Percentiles rank a stretch among this genome's conserved stretches.
These are phyloP conservation scores for Microtus oregoni DNA, from an alignment of 2,113 vertebrate species.

Conservation along the genomic window DNA sequence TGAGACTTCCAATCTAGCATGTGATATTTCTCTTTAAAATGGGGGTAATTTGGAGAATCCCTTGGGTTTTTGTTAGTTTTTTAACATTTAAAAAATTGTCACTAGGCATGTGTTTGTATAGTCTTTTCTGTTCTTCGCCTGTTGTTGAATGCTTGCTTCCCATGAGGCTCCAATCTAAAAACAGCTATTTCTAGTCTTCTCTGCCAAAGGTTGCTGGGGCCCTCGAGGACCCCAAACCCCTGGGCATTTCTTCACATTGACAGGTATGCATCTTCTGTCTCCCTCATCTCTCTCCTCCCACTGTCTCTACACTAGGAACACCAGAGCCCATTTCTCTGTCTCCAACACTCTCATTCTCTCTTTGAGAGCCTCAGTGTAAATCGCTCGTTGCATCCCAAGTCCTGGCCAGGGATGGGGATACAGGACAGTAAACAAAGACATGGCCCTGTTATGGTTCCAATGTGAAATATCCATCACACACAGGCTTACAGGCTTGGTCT, in stretches of 20 bases:
- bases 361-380: neutral
- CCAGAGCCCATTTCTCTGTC: neutral
- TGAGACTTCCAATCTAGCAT: neutral
- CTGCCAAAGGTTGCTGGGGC: neutral
- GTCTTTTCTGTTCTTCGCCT: neutral
- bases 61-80: neutral
- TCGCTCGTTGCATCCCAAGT: neutral
- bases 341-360: neutral
- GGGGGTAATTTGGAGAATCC: neutral
- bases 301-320: neutral
- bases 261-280: accelerated
- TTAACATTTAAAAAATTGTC: neutral
- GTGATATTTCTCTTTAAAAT: neutral
- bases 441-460: neutral
- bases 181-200: neutral
- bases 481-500: neutral
- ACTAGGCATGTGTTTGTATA: neutral
- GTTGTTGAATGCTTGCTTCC: neutral
- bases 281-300: too few species aligned
- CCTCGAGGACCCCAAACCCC: neutral
- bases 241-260: accelerated
- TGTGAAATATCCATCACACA: neutral
- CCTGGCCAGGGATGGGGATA: neutral
- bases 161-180: neutral
- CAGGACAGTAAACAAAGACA: neutral